Evolutionary conservation across 2,113 vertebrate genomes (phyloP).

Genomic region (Spermophilus dauricus): DNA sequence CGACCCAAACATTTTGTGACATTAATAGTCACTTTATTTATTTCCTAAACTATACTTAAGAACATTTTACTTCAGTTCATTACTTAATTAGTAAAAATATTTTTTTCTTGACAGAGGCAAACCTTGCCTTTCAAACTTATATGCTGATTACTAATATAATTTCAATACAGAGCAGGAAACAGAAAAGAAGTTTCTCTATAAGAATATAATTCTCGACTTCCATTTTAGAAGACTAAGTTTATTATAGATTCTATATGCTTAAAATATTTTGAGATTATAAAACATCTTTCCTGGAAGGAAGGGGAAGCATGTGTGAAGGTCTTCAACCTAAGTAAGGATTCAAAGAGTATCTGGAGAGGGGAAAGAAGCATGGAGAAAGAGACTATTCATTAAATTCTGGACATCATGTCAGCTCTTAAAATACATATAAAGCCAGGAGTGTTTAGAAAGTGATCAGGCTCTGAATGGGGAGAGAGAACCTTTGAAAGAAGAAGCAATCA

Average conservation of each 20-base stretch:
- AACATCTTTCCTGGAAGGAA: constrained; percentile 62
- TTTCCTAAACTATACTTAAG: not conserved
- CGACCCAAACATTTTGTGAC: not conserved
- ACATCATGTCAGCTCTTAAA: constrained; percentile 38
- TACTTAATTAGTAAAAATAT: not conserved
- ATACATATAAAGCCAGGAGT: not conserved
- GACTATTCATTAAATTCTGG: constrained; percentile 47
- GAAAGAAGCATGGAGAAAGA: not conserved
- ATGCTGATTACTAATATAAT: constrained; percentile 55
- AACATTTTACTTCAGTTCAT: not conserved
- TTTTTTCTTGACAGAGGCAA: not conserved
- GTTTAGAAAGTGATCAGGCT: not conserved
- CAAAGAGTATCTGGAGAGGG: constrained; percentile 29
- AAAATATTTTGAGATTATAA: constrained; percentile 63
- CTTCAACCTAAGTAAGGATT: constrained; percentile 6
- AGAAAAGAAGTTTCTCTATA: constrained; percentile 34
- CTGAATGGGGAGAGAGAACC: not conserved
- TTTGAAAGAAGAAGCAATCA: not conserved
- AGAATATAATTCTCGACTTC: constrained; percentile 56
- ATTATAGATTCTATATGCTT: constrained; percentile 62
- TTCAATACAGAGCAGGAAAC: constrained; percentile 43
- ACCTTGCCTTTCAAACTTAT: not conserved
- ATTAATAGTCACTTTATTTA: not conserved
- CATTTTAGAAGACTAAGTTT: constrained; percentile 55
- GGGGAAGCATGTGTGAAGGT: constrained; percentile 1